Evolutionary conservation across 2,113 vertebrate genomes (phyloP), one percentile per base, ranked within the genome.

Genomic region (Stegastes partitus): DNA sequence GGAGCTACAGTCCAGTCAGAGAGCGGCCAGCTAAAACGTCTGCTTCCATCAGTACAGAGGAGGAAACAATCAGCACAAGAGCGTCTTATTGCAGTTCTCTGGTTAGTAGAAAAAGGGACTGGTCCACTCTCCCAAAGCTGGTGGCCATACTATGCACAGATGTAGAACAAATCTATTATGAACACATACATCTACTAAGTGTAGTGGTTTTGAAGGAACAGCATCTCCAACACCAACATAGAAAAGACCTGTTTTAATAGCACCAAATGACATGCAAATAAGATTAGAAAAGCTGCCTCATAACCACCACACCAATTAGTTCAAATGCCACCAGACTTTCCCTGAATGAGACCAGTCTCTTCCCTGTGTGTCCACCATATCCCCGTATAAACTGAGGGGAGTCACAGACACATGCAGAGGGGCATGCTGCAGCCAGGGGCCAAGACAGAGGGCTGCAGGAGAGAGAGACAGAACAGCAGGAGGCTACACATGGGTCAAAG

Each of bases 341-440:
- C 61, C 80, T 49, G 80, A 84, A 76, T 84, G 68, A 81, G 73
- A 89, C 90, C 78, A 89, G 91, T 86, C 84, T 62, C 90, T 84
- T 87, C 75, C 51, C 62, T 71, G 69, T 66, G 78, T 88, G 62
- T 92, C 84, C 79, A 82, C 73, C 58, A 73, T 67, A 55, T 72
- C 83, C 88, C 85, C 83, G 28, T 77, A 37, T 51, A 63, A 76
- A 81, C 51, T 26, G 23, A 45, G 76, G 64, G 61, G 78, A 64
- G 21, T 57, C 72, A 76, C 72, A 78, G 86, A 90, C 85, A 82
- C 86, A 94, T 90, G 89, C 92, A 93, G 83, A 89, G 77, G 74
- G 70, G 64, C 92, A 91, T 92, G 91, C 91, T 88, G 92, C 89
- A 92, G 89, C 89, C 92, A 94, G 74, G 74, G 77, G 88, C 77